These are phyloP conservation scores for Campoplex capitator DNA, from an alignment of 2,888 invertebrate species.

Conservation along the genomic window DNA sequence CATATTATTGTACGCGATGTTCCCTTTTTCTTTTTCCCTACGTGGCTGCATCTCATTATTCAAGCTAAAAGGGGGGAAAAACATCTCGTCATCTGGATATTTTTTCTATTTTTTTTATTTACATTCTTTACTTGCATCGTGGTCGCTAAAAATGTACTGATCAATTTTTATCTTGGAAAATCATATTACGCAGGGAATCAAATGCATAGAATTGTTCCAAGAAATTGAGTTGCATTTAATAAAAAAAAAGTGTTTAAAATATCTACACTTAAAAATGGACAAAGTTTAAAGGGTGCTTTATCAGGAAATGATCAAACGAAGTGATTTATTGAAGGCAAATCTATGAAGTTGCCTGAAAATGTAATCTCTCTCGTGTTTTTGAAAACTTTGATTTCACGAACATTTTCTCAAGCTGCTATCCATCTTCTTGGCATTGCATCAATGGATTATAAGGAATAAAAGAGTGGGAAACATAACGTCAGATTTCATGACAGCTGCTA, in stretches of 20 bases:
- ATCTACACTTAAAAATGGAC: background rate
- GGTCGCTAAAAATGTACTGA: slow-evolving; percentile 69
- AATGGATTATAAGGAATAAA: slow-evolving; percentile 57
- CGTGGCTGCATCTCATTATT: slow-evolving; percentile 70
- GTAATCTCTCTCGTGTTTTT: slow-evolving; percentile 3
- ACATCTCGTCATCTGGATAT: slow-evolving; percentile 44
- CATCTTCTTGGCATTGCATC: slow-evolving; percentile 29
- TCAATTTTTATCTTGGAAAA: slow-evolving; percentile 75
- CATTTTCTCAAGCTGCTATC: background rate
- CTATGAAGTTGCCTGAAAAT: slow-evolving; percentile 10
- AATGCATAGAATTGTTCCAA: background rate
- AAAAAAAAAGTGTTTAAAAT: background rate
- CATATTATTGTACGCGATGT: slow-evolving; percentile 70
- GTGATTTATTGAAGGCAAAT: background rate
- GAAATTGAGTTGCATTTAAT: background rate
- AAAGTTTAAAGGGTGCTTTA: background rate
- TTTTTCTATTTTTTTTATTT: slow-evolving; percentile 50
- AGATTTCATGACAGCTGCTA: slow-evolving; percentile 60
- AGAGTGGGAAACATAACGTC: slow-evolving; percentile 45
- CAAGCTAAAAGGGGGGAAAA: slow-evolving; percentile 73
- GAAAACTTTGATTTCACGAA: background rate
- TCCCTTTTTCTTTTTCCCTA: slow-evolving; percentile 22
- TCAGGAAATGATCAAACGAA: background rate
- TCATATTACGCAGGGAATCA: slow-evolving; percentile 56
- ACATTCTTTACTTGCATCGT: slow-evolving; percentile 71